Evolutionary conservation across 2,888 invertebrate species (phyloP).

Genomic region (Lamproptera curius): DNA sequence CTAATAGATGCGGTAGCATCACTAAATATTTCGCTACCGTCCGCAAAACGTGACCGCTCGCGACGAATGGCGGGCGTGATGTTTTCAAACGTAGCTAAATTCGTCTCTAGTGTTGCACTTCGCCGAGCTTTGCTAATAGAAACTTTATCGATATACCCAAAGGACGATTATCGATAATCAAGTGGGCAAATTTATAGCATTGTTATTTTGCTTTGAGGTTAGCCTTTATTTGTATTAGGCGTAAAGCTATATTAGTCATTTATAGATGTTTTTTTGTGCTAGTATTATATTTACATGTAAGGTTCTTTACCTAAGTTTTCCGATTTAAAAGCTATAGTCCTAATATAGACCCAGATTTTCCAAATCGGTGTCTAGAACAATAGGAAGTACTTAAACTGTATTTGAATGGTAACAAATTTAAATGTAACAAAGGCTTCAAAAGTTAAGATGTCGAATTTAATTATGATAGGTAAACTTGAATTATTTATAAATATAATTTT

Average conservation of each 20-base stretch:
- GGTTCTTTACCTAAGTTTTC: too few relatives aligned
- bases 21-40: constrained; percentile 56
- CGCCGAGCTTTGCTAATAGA: constrained; percentile 32
- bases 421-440: too few relatives aligned
- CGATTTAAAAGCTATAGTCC: too few relatives aligned
- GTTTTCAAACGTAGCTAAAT: constrained; percentile 58
- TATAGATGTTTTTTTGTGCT: too few relatives aligned
- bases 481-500: too few relatives aligned
- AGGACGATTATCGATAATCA: constrained; percentile 19
- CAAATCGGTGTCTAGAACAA: too few relatives aligned
- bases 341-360: too few relatives aligned
- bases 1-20: constrained; percentile 31
- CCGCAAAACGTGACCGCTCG: constrained; percentile 63
- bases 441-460: too few relatives aligned
- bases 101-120: constrained; percentile 49
- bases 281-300: too few relatives aligned
- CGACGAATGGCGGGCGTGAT: constrained; percentile 71
- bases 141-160: constrained; percentile 26
- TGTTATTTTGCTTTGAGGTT: constrained; percentile 11
- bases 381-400: too few relatives aligned
- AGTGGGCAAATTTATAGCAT: background rate
- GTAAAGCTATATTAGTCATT: background rate
- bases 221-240: background rate
- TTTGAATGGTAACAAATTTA: too few relatives aligned
- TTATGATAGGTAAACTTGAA: too few relatives aligned